These are phyloP conservation scores for Tenebrio molitor DNA, from an alignment of 1,140 invertebrate genomes.

Conservation along the genomic window DNA sequence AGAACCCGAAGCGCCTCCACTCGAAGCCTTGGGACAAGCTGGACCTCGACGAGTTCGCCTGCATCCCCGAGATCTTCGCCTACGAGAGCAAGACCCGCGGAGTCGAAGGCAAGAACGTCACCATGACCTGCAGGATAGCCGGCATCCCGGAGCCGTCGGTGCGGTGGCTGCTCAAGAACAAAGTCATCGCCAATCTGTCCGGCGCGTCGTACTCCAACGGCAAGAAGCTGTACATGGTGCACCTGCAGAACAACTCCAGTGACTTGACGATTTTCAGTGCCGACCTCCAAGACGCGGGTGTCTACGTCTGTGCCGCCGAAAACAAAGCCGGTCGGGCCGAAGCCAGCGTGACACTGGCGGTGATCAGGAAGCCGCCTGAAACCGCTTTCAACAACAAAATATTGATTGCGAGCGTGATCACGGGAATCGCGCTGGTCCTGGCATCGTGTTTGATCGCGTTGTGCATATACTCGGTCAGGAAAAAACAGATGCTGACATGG, in stretches of 20 bases:
- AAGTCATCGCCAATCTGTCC: conserved; percentile 69
- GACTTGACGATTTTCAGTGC: conserved; percentile 80
- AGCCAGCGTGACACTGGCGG: conserved; percentile 77
- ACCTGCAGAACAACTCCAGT: conserved; percentile 70
- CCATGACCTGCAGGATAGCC: conserved; percentile 78
- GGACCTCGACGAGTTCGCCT: conserved; percentile 85
- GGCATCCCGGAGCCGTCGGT: conserved; percentile 79
- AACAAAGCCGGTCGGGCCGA: conserved; percentile 82
- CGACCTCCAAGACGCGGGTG: conserved; percentile 78
- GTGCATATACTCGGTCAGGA: conserved; percentile 71
- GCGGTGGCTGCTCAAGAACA: conserved; percentile 70
- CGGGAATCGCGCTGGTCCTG: conserved; percentile 71
- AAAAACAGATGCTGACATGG: conserved; percentile 61
- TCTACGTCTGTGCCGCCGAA: conserved; percentile 81
- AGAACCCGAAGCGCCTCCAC: conserved; percentile 72
- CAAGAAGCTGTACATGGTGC: conserved; percentile 69
- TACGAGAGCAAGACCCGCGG: conserved; percentile 70
- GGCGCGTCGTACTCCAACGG: conserved; percentile 66
- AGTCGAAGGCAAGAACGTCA: conserved; percentile 80
- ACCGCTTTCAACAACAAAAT: conserved; percentile 69
- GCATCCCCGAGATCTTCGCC: conserved; percentile 76
- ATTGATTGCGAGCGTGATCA: conserved; percentile 71
- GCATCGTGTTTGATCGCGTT: conserved; percentile 73
- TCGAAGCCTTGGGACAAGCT: conserved; percentile 80
- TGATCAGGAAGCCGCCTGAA: conserved; percentile 70